phyloP scores from a whole-genome alignment of 1,140 invertebrate genomes.

The Colletes latitarsis region DNA sequence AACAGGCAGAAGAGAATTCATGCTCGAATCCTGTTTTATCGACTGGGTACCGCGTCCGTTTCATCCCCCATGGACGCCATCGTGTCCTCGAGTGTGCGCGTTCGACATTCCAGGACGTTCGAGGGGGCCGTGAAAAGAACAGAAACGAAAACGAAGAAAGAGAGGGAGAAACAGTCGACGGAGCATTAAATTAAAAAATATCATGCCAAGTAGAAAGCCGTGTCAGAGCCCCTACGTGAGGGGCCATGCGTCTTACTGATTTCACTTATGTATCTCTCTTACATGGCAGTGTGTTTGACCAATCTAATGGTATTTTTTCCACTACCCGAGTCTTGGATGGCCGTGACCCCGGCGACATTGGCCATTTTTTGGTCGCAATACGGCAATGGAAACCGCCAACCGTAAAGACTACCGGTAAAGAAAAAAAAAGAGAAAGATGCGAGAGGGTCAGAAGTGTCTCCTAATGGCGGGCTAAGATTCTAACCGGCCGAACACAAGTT shows the following conservation, averaged over 20 bases:
- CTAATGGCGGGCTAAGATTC: constrained; percentile 52
- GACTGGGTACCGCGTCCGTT: not conserved
- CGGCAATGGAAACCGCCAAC: constrained; percentile 95
- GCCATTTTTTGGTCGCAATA: constrained; percentile 90
- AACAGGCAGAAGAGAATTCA: constrained; percentile 31
- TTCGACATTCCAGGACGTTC: constrained; percentile 7
- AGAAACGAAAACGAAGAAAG: not conserved
- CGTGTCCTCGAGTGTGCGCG: not conserved
- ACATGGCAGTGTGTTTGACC: constrained; percentile 81
- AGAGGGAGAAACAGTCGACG: not conserved
- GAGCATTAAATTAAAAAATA: constrained; percentile 55
- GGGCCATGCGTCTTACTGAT: constrained; percentile 76
- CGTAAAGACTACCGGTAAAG: constrained; percentile 90
- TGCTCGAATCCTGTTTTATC: constrained; percentile 48
- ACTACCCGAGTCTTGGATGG: constrained; percentile 84
- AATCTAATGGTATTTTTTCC: constrained; percentile 82
- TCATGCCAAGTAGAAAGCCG: constrained; percentile 78
- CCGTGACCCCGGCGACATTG: constrained; percentile 88
- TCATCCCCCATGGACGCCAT: not conserved
- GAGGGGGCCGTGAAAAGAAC: not conserved
- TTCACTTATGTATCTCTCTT: constrained; percentile 75
- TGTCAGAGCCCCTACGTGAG: constrained; percentile 72
- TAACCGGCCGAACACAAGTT: constrained; percentile 28
- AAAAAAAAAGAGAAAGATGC: constrained; percentile 74
- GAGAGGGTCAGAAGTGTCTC: constrained; percentile 57